Percentiles rank a stretch among this genome's conserved stretches.
Conservation (phyloP, 2,888 invertebrate species). For the Parasteatoda lunata region DNA sequence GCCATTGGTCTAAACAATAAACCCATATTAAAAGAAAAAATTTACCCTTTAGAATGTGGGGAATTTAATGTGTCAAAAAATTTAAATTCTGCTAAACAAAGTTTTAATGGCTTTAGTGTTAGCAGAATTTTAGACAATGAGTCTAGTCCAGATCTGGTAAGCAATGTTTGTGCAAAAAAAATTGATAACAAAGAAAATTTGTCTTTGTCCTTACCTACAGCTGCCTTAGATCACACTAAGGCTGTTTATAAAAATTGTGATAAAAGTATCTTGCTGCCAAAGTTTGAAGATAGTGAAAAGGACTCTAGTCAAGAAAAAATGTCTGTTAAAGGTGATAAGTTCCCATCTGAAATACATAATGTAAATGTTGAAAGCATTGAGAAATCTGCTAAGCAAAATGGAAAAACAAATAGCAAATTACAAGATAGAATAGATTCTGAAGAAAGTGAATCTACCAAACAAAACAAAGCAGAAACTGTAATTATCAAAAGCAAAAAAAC, state of each 20-base stretch:
- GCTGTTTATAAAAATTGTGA: slow-evolving; percentile 24
- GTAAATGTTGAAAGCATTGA: slow-evolving; percentile 19
- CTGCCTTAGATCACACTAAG: neutral
- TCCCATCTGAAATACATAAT: slow-evolving; percentile 22
- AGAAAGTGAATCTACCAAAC: too few relatives aligned
- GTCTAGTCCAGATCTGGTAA: neutral
- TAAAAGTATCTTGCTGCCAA: slow-evolving; percentile 15
- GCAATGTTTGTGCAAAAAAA: neutral
- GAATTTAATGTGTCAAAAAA: neutral
- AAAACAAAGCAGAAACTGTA: too few relatives aligned
- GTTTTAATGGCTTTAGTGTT: neutral
- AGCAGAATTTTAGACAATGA: slow-evolving; percentile 2
- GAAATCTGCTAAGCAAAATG: slow-evolving; percentile 11
- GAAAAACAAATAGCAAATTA: slow-evolving; percentile 5
- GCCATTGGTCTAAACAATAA: neutral
- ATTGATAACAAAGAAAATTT: slow-evolving; percentile 4
- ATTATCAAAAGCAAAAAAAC: neutral
- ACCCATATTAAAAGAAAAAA: neutral
- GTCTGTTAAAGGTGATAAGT: slow-evolving; percentile 40
- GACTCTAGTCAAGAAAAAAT: slow-evolving; percentile 52
- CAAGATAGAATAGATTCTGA: neutral
- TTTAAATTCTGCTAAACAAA: neutral
- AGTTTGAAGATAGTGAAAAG: slow-evolving; percentile 26
- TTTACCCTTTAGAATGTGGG: neutral
- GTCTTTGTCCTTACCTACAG: neutral